phyloP scores from a whole-genome alignment of 2,797 vertebrate species.

The Triplophysa bombifrons region DNA sequence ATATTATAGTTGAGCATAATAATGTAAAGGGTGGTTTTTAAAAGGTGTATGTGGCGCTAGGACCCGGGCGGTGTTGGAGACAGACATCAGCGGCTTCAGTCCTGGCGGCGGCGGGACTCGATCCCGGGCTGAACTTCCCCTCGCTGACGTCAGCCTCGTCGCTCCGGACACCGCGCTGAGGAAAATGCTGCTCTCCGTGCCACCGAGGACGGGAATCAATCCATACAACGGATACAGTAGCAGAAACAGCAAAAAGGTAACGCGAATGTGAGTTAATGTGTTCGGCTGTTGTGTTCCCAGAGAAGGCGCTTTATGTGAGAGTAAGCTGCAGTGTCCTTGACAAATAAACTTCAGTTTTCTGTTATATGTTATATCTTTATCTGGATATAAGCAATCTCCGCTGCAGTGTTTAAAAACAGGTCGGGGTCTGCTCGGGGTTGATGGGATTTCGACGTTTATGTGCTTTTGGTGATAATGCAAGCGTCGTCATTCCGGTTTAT shows the following conservation, averaged over 20 bases:
- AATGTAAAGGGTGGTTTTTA: not conserved
- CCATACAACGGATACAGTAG: conserved; percentile 90
- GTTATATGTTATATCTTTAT: conserved; percentile 14
- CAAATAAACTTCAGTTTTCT: conserved; percentile 66
- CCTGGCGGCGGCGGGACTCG: conserved; percentile 63
- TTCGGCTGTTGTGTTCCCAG: conserved; percentile 44
- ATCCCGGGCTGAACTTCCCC: conserved; percentile 78
- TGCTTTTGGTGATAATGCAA: conserved; percentile 10
- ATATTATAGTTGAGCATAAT: not conserved
- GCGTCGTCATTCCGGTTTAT: not conserved
- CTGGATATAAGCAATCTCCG: conserved; percentile 17
- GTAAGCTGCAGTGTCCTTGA: conserved; percentile 83
- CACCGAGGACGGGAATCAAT: conserved; percentile 90
- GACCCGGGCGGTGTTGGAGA: conserved; percentile 44
- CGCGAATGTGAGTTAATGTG: conserved; percentile 35
- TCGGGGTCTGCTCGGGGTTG: not conserved
- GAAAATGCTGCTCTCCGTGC: conserved; percentile 96
- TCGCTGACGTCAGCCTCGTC: conserved; percentile 86
- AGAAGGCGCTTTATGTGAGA: conserved; percentile 46
- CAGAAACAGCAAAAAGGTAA: conserved; percentile 94
- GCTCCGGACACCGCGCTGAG: conserved; percentile 82
- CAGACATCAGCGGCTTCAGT: conserved; percentile 63
- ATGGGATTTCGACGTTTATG: conserved; percentile 14
- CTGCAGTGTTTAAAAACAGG: not conserved
- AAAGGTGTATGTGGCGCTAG: conserved; percentile 45